Base-by-base conservation (phyloP, 2,113 vertebrate genomes). In the Hypocryptadius cinnamomeus region DNA sequence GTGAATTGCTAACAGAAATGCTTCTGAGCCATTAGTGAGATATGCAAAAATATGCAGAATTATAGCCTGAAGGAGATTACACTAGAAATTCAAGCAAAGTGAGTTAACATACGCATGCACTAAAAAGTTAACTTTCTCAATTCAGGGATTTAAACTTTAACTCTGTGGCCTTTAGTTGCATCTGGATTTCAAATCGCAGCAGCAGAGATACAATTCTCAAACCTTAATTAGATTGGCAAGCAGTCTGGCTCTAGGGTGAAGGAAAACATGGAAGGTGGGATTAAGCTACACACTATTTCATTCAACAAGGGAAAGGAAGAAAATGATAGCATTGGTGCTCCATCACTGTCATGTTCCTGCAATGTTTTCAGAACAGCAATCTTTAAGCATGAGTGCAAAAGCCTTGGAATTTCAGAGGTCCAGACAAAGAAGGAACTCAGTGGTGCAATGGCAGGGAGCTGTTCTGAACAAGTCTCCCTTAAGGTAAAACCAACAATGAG, bases 21-120 rank as follows among this genome's bases (percentile, higher is more conserved):
- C 27, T 95, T 96, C 89, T 93, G n/a, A 96, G 82, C 77, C 74
- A 77, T 85, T 94, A 93, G 70, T 85, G 69, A 96, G 77, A 96
- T 95, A 97, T 97, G 93, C 84, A 97, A 96, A 98, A 96, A 94
- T 95, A 97, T 96, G 91, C 93, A 96, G 91, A 96, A 97, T 93
- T 97, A 92, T 92, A 94, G 90, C 96, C 90, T 66, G 66, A 96
- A 96, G 96, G 81, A 96, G 93, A 97, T 97, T 95, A 97, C 33
- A 85, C 45, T 89, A 76, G 61, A 96, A 95, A 97, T 84, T 95
- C 82, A 95, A 82, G 93, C 31, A 47, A 96, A 97, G 80, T 86
- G 68, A 93, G 79, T 97, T 96, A 97, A 94, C 54, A 79, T 92
- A 87, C 87, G 79, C 81, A 86, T 80, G 94, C 56, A 79, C 72